Percentiles rank a stretch among this genome's conserved stretches.
phyloP scores from a whole-genome alignment of 1,140 invertebrate genomes.

The Centruroides sculpturatus region DNA sequence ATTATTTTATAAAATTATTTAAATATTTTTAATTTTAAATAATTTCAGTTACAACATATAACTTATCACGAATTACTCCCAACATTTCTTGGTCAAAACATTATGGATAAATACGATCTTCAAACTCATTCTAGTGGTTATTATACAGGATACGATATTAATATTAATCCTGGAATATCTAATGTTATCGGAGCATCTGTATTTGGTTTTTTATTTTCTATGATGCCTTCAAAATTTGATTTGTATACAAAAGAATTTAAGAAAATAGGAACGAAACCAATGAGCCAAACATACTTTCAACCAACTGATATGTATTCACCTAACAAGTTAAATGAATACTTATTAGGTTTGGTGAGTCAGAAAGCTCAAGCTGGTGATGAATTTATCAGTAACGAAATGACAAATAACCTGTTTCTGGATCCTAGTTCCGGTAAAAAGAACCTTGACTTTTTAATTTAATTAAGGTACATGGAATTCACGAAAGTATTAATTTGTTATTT shows the following conservation, averaged over 20 bases:
- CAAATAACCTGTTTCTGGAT: conserved; percentile 34
- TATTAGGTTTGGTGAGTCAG: conserved; percentile 33
- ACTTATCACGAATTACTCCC: conserved; percentile 40
- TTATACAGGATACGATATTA: conserved; percentile 65
- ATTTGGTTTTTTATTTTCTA: conserved; percentile 51
- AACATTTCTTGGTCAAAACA: conserved; percentile 35
- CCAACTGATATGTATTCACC: conserved; percentile 40
- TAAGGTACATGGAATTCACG: neutral
- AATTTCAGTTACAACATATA: conserved; percentile 34
- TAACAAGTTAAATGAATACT: conserved; percentile 33
- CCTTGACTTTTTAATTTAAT: neutral
- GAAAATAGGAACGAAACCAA: conserved; percentile 34
- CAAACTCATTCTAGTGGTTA: conserved; percentile 44
- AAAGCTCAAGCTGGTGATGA: conserved; percentile 35
- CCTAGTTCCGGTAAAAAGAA: conserved; percentile 14
- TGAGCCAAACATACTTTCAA: conserved; percentile 40
- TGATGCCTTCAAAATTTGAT: conserved; percentile 43
- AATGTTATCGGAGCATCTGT: conserved; percentile 59
- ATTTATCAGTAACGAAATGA: conserved; percentile 37
- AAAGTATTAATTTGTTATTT: neutral
- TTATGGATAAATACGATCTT: conserved; percentile 48
- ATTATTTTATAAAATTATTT: no score
- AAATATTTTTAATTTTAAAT: no score
- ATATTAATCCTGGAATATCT: conserved; percentile 53
- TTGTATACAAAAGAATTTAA: conserved; percentile 37